Evolutionary conservation across 2,888 invertebrate genomes (phyloP).

Genomic region (Acanthopleura granulata): DNA sequence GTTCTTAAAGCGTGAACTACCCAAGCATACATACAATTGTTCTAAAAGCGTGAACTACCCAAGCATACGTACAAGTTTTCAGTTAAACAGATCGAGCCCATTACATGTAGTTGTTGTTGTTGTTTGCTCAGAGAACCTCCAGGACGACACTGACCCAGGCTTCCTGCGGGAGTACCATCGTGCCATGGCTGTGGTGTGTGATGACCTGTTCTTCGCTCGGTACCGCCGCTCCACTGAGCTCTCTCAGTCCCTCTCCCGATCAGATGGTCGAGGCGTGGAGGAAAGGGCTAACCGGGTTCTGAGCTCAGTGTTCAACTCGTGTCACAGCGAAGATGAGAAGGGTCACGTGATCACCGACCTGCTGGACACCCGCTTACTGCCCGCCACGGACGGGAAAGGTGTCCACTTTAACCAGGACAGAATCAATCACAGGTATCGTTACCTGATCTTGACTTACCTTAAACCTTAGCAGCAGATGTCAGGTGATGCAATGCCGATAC

Average conservation of each 20-base stretch:
- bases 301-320: slow-evolving; percentile 57
- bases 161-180: slow-evolving; percentile 63
- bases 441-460: no score
- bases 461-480: no score
- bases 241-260: slow-evolving; percentile 36
- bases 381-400: slow-evolving; percentile 56
- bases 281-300: slow-evolving; percentile 49
- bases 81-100: no score
- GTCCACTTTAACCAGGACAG: slow-evolving; percentile 58
- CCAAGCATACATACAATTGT: no score
- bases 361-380: slow-evolving; percentile 58
- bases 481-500: no score
- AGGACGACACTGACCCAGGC: slow-evolving; percentile 61
- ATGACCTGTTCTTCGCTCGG: slow-evolving; percentile 66
- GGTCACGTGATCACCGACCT: slow-evolving; percentile 57
- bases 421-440: slow-evolving; percentile 52
- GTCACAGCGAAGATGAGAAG: slow-evolving; percentile 61
- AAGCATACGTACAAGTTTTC: no score
- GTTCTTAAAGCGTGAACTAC: no score
- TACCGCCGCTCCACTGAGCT: slow-evolving; percentile 46
- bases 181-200: slow-evolving; percentile 62
- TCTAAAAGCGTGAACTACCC: no score
- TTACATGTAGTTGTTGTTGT: neutral
- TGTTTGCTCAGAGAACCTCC: slow-evolving; percentile 54
- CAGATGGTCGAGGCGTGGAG: slow-evolving; percentile 34